Conservation (phyloP, 1,140 invertebrate genomes). For the Caenorhabditis remanei region DNA sequence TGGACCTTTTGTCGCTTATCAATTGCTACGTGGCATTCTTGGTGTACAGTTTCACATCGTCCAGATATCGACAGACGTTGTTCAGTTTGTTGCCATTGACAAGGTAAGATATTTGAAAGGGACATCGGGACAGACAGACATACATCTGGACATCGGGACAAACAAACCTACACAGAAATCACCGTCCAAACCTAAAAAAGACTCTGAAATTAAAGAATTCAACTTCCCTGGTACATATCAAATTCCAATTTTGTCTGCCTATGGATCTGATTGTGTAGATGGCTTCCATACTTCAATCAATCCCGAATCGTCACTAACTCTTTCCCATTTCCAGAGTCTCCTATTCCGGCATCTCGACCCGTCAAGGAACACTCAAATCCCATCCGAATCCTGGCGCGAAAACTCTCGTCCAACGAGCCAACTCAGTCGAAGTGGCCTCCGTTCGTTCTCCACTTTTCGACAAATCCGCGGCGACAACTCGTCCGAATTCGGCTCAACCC, state of each 20-base stretch:
- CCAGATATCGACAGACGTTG: conserved; percentile 64
- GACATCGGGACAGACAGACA: too few relatives aligned
- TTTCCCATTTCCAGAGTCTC: background rate
- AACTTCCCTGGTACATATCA: too few relatives aligned
- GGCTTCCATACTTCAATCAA: too few relatives aligned
- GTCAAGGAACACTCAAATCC: conserved; percentile 7
- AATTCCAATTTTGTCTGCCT: too few relatives aligned
- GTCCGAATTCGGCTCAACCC: conserved; percentile 12
- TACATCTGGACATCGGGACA: too few relatives aligned
- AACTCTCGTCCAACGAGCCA: conserved; percentile 5
- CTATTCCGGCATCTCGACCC: conserved; percentile 40
- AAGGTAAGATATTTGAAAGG: conserved; percentile 35
- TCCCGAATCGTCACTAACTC: too few relatives aligned
- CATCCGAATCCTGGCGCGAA: background rate
- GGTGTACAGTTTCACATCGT: conserved; percentile 63
- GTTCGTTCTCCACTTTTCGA: background rate
- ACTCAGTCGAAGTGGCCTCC: conserved; percentile 14
- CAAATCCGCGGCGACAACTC: background rate
- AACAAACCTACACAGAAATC: too few relatives aligned
- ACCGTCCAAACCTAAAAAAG: too few relatives aligned
- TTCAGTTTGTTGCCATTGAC: conserved; percentile 59
- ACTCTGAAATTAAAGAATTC: too few relatives aligned
- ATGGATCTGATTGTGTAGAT: too few relatives aligned
- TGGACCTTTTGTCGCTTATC: conserved; percentile 64
- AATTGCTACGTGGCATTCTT: conserved; percentile 66